These are phyloP conservation scores for Apodemia hepburni DNA, from an alignment of 2,888 invertebrate genomes.

Conservation along the genomic window DNA sequence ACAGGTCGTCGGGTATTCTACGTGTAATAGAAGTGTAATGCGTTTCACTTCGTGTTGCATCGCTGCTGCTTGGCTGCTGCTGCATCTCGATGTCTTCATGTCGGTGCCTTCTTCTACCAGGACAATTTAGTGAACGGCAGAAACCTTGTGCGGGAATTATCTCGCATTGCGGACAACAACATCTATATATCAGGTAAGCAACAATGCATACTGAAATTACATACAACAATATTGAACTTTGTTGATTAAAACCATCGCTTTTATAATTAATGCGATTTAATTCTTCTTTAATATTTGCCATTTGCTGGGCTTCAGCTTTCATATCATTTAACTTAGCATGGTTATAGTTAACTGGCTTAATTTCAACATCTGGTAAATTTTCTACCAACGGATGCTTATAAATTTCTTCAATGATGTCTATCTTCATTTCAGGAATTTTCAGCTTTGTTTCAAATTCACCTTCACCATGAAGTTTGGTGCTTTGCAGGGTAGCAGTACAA, in stretches of 20 bases:
- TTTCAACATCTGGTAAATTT: conserved; percentile 3
- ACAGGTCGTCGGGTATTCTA: background rate
- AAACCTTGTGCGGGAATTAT: background rate
- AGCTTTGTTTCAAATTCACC: background rate
- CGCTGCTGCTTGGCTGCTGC: background rate
- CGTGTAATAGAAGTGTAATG: background rate
- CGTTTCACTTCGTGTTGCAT: background rate
- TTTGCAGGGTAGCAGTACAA: background rate
- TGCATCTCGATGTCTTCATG: background rate
- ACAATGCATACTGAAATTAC: background rate
- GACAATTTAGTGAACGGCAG: background rate
- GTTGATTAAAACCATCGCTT: background rate
- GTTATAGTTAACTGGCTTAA: background rate
- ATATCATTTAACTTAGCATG: background rate
- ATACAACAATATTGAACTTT: conserved; percentile 4
- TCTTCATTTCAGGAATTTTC: background rate
- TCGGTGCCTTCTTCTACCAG: background rate
- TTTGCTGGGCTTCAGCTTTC: conserved; percentile 6
- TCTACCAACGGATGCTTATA: conserved; percentile 1
- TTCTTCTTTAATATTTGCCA: conserved; percentile 13
- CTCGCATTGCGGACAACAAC: background rate
- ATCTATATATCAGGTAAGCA: conserved; percentile 8
- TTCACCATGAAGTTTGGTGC: background rate
- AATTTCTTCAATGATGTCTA: conserved; percentile 1
- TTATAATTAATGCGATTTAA: background rate